Percentiles rank a stretch among this genome's conserved stretches.
These are phyloP conservation scores for Dipodomys spectabilis DNA, from an alignment of 2,113 vertebrate species.

Conservation along the genomic window DNA sequence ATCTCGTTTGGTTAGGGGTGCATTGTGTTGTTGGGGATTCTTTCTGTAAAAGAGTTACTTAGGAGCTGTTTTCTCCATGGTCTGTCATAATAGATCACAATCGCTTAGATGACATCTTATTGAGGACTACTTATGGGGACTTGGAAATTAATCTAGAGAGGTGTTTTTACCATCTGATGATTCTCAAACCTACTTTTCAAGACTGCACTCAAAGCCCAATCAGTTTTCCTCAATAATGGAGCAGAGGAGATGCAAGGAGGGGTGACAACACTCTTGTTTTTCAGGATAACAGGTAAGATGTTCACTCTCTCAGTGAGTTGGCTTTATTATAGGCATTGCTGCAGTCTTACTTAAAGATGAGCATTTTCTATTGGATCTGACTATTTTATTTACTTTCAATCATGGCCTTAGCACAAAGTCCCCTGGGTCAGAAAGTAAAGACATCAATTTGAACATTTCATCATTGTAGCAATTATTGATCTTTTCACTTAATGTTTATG, in stretches of 20 bases:
- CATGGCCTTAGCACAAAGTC: not conserved
- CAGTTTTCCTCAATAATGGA: not conserved
- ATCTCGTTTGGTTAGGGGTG: not conserved
- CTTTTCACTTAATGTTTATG: slow-evolving; percentile 14
- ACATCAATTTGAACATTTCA: not conserved
- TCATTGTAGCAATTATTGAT: slow-evolving; percentile 37
- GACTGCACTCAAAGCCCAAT: not conserved
- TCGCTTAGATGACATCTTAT: not conserved
- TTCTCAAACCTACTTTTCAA: too few species aligned
- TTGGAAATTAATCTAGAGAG: not conserved
- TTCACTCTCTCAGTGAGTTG: accelerated
- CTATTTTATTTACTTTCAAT: not conserved
- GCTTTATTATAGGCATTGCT: accelerated
- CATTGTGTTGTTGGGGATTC: not conserved
- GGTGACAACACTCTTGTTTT: accelerated
- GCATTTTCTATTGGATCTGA: accelerated
- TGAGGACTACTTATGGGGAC: not conserved
- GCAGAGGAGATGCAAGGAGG: not conserved
- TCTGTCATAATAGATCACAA: not conserved
- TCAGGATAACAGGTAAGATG: accelerated
- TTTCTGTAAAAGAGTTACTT: not conserved
- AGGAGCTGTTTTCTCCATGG: not conserved
- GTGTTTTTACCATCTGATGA: not conserved
- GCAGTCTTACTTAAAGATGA: not conserved
- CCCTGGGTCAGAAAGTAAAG: not conserved